Evolutionary conservation across 2,797 vertebrate genomes (phyloP).

Genomic region (Sternotherus odoratus): DNA sequence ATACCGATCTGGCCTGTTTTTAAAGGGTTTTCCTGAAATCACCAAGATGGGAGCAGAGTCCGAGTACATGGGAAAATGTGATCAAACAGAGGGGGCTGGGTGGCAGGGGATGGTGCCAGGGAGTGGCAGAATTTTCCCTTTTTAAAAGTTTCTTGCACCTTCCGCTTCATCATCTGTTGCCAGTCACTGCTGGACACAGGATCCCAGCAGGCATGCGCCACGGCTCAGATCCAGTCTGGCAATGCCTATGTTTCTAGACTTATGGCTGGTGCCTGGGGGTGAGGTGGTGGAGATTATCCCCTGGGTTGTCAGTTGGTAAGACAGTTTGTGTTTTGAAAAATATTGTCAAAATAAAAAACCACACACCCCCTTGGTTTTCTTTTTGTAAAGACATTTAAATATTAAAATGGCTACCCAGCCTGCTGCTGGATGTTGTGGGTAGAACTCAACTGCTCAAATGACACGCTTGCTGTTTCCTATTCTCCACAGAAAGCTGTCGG

Average conservation of each 20-base stretch:
- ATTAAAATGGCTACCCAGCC: not conserved
- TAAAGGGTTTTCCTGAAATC: not conserved
- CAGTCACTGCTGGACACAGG: constrained; percentile 40
- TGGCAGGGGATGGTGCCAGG: not conserved
- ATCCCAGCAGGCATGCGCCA: not conserved
- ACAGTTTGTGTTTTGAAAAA: not conserved
- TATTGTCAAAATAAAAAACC: constrained; percentile 45
- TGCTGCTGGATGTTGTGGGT: accelerated
- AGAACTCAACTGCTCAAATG: not conserved
- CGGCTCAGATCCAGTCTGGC: too few species aligned
- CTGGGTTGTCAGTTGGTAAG: not conserved
- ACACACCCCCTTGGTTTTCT: constrained; percentile 15
- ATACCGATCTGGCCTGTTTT: not conserved
- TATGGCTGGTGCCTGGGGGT: constrained; percentile 54
- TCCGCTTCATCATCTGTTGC: constrained; percentile 48
- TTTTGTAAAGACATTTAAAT: not conserved
- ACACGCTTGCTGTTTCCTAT: not conserved
- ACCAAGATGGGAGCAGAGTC: not conserved
- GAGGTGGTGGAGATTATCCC: constrained; percentile 34
- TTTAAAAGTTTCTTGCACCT: constrained; percentile 34
- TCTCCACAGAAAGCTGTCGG: not conserved
- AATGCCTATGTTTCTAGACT: constrained; percentile 23
- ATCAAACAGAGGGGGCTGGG: accelerated
- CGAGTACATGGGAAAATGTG: accelerated
- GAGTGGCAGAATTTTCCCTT: constrained; percentile 2